Evolutionary conservation across 2,888 invertebrate species (phyloP).

Genomic region (Aleiodes testaceus): DNA sequence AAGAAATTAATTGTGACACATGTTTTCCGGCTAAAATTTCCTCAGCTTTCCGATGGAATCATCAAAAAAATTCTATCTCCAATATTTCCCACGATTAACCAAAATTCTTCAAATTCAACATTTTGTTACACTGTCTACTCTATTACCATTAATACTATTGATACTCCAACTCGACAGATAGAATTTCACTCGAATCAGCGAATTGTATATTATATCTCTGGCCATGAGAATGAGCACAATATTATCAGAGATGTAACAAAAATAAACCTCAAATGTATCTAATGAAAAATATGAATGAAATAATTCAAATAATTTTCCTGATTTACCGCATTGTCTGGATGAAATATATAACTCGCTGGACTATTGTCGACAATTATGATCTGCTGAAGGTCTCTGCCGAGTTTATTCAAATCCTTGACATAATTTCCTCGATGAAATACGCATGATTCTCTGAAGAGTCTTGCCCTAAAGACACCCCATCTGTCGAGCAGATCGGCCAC

Average conservation of each 20-base stretch:
- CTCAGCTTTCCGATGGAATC: too few relatives aligned
- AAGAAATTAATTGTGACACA: too few relatives aligned
- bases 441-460: conserved; percentile 99
- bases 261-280: not conserved
- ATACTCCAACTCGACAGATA: too few relatives aligned
- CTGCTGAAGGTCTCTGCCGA: conserved; percentile 96
- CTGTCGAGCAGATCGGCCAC: conserved; percentile 98
- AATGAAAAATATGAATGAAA: conserved; percentile 37
- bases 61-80: too few relatives aligned
- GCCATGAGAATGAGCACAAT: conserved; percentile 38
- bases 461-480: conserved; percentile 96
- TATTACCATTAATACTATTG: too few relatives aligned
- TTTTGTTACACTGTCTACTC: too few relatives aligned
- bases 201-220: conserved; percentile 5
- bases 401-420: conserved; percentile 98
- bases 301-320: conserved; percentile 72
- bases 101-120: too few relatives aligned
- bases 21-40: too few relatives aligned
- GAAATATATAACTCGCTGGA: conserved; percentile 99
- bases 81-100: too few relatives aligned
- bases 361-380: conserved; percentile 99
- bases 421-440: conserved; percentile 99
- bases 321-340: conserved; percentile 98
- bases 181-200: too few relatives aligned
- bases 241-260: conserved; percentile 33